A percentile compares a stretch with the other conserved stretches of the same genome.
Evolutionary conservation across 2,113 vertebrate genomes (phyloP).

Genomic region (Machaerirhynchus nigripectus): DNA sequence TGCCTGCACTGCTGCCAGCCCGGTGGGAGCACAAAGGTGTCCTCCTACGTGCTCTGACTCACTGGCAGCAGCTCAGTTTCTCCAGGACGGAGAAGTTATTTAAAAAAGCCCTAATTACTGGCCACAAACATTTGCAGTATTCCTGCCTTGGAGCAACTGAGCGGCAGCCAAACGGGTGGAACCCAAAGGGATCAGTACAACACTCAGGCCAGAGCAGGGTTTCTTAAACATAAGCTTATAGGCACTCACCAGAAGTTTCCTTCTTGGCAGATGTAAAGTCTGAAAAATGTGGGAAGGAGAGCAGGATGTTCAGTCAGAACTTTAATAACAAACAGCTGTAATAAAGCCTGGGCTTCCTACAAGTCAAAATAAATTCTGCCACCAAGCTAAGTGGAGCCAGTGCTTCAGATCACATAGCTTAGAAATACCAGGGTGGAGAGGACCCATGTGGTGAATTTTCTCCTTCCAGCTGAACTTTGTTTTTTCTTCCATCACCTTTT

Average conservation of each 20-base stretch:
- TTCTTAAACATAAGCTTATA: slow-evolving; percentile 23
- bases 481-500: background rate
- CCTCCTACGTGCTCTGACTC: background rate
- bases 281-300: slow-evolving; percentile 10
- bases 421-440: background rate
- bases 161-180: background rate
- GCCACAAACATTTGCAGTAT: background rate
- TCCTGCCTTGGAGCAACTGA: background rate
- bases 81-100: background rate
- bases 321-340: slow-evolving; percentile 48
- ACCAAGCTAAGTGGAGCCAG: background rate
- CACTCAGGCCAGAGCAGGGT: background rate
- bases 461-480: background rate
- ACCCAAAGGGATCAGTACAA: background rate
- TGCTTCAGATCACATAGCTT: background rate
- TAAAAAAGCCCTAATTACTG: background rate
- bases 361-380: background rate
- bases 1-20: background rate
- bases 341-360: background rate
- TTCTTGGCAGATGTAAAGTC: slow-evolving; percentile 6
- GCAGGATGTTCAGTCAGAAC: slow-evolving; percentile 13
- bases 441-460: background rate
- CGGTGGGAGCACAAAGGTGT: background rate
- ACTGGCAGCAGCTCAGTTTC: background rate
- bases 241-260: background rate